Base-by-base conservation (phyloP, 1,140 invertebrate species). In the Harlomillsia oculata region DNA sequence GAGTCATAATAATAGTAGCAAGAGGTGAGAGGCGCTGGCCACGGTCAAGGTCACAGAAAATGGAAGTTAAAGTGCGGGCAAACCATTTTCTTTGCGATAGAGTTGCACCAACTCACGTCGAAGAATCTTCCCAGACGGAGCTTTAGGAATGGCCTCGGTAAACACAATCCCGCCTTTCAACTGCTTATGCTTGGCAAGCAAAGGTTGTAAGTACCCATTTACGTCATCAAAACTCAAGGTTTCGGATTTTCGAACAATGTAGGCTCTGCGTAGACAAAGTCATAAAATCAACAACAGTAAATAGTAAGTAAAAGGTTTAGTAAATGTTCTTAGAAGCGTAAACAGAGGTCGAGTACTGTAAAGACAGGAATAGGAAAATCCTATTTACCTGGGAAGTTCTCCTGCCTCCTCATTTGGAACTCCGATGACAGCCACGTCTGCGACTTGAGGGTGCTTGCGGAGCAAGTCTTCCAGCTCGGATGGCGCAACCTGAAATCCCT, bases 401-500 rank as follows among this genome's bases (percentile, higher is more conserved):
- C 77, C 77, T 18, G 65, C 53, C n/a, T 65, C 65, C 28, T 68
- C 67, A 59, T 79, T 71, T 6, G 75, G 75, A 28, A 78, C 57
- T 0, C 78, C 78, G 59, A 80, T 69, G 1, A 80, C 78, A n/a
- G 75, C 76, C 5, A 69, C 75, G 57, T 80, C 78, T 6, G 54
- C 59, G 9, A 80, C 69, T 9, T 62, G 66, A 5, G 70, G 69
- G 62, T 77, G 74, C 8, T 62, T 65, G n/a, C 76, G 62, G 5
- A 80, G 66, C 26, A 79, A 21, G 55, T 73, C 72, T 69, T 80
- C 78, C 29, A 80, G 21, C 59, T 78, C 75, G 2, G 76, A 73
- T 5, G 78, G 78, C 2, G 76, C 66, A 5, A 79, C 78, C 77
- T 89, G 87, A 66, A 86, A 82, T 59, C 86, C 88, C 74, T 89